phyloP scores from a whole-genome alignment of 2,888 invertebrate genomes.

The Campopleginae sp. region DNA sequence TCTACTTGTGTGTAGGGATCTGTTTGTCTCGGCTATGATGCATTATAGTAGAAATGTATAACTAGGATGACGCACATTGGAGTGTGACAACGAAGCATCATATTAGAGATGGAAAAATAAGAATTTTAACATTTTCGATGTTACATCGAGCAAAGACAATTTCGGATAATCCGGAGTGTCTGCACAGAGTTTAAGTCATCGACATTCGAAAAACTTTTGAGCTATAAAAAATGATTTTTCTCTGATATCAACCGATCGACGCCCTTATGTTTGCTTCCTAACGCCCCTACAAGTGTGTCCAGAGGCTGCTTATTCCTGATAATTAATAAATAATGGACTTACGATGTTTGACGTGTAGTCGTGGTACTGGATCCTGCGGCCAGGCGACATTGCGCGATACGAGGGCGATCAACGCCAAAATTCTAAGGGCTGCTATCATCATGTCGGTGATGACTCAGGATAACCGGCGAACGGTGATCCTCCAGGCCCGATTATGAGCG shows the following conservation, averaged over 20 bases:
- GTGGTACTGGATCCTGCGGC: slow-evolving; percentile 90
- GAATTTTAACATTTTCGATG: background rate
- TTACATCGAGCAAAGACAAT: background rate
- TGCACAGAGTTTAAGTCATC: no score
- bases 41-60: background rate
- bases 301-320: no score
- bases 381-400: slow-evolving; percentile 88
- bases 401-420: slow-evolving; percentile 85
- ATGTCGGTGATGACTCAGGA: slow-evolving; percentile 61
- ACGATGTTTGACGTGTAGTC: slow-evolving; percentile 89
- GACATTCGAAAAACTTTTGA: no score
- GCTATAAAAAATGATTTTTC: no score
- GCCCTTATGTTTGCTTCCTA: no score
- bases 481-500: slow-evolving; percentile 57
- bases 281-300: no score
- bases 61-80: background rate
- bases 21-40: slow-evolving; percentile 12
- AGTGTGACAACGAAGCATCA: background rate
- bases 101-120: background rate
- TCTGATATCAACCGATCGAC: no score
- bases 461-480: slow-evolving; percentile 54
- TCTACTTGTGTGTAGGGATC: background rate
- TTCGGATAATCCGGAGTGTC: no score
- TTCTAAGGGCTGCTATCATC: slow-evolving; percentile 79
- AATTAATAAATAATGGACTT: slow-evolving; percentile 76